Evolutionary conservation across 2,113 vertebrate genomes (phyloP).

Genomic region (Rhinolophus ferrumequinum): DNA sequence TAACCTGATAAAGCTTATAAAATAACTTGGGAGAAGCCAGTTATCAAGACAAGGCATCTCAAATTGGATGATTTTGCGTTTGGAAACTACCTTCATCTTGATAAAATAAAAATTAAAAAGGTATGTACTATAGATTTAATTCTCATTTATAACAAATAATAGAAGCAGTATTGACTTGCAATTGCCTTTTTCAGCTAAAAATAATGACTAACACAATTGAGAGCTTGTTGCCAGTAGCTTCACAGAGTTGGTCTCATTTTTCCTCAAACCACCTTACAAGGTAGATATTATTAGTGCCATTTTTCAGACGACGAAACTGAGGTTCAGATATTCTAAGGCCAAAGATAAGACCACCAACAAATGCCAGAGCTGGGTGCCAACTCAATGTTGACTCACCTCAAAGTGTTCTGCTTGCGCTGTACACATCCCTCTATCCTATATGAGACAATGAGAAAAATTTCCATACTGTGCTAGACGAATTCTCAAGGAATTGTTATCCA

Average conservation of each 20-base stretch:
- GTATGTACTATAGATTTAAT: slow-evolving; percentile 58
- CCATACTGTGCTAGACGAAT: neutral
- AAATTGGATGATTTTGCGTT: neutral
- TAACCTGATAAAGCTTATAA: slow-evolving; percentile 70
- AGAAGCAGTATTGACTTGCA: neutral
- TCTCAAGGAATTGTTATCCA: neutral
- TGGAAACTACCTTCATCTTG: slow-evolving; percentile 30
- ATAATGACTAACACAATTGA: neutral
- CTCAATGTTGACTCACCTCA: neutral
- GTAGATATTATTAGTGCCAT: neutral
- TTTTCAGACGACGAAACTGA: neutral
- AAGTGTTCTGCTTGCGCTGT: neutral
- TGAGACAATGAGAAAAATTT: neutral
- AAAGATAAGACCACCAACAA: neutral
- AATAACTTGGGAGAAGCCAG: slow-evolving; percentile 37
- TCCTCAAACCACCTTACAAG: neutral
- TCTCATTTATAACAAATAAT: slow-evolving; percentile 13
- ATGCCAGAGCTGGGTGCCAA: neutral
- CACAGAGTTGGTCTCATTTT: slow-evolving; percentile 8
- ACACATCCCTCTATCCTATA: too few relatives aligned
- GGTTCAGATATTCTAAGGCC: neutral
- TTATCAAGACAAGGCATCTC: neutral
- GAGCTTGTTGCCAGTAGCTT: neutral
- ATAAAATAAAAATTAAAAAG: slow-evolving; percentile 18
- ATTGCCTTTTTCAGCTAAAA: neutral